Conservation (phyloP, 64 coral and sea anemone species). For the Pachyseris speciosa region DNA sequence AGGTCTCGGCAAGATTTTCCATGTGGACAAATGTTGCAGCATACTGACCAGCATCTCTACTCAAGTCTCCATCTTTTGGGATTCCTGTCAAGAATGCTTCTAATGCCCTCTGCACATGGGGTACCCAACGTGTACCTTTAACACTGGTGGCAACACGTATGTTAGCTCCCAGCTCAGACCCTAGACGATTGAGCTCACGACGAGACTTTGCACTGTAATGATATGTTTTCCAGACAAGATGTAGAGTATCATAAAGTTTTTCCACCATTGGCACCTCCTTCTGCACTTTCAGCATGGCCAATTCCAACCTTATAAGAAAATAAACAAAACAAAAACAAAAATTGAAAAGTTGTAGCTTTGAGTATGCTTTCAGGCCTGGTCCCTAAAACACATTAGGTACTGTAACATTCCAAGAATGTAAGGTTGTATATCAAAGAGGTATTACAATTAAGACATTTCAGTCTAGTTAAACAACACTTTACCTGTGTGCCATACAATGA, state of each 20-base stretch:
- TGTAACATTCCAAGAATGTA: too few species aligned
- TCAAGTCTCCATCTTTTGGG: slow-evolving; percentile 32
- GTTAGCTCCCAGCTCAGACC: slow-evolving; percentile 12
- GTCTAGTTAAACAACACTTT: not conserved
- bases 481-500: not conserved
- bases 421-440: too few species aligned
- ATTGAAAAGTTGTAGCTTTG: too few species aligned
- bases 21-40: slow-evolving; percentile 38
- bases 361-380: too few species aligned
- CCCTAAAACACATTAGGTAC: too few species aligned
- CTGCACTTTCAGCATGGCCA: slow-evolving; percentile 34
- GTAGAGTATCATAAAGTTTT: slow-evolving; percentile 66
- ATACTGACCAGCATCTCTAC: slow-evolving; percentile 52
- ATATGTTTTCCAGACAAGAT: slow-evolving; percentile 59
- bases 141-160: not conserved
- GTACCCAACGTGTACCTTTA: slow-evolving; percentile 53
- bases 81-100: not conserved
- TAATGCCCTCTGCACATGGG: slow-evolving; percentile 37
- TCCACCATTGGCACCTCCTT: slow-evolving; percentile 32
- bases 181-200: slow-evolving; percentile 36
- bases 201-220: slow-evolving; percentile 56
- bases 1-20: slow-evolving; percentile 45
- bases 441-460: too few species aligned
- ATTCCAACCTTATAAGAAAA: slow-evolving; percentile 29
- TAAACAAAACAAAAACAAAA: too few species aligned